Conservation (phyloP, 1,140 invertebrate species). For the Diachasmimorpha longicaudata region DNA sequence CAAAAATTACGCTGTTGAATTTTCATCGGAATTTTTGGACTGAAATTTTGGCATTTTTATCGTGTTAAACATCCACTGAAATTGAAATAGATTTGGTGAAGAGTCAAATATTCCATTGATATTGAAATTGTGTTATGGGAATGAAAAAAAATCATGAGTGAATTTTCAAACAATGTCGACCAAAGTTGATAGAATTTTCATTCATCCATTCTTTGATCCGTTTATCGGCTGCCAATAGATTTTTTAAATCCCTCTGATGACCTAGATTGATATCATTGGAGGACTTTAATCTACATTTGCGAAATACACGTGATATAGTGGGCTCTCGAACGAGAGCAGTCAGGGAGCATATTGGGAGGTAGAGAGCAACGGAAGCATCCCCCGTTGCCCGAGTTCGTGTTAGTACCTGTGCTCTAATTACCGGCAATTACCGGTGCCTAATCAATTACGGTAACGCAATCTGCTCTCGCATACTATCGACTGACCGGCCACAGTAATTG, state of each 20-base stretch:
- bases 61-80: no score
- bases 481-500: conserved; percentile 44
- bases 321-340: neutral
- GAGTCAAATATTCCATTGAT: no score
- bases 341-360: neutral
- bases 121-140: no score
- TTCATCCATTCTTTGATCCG: no score
- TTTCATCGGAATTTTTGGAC: no score
- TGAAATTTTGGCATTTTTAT: no score
- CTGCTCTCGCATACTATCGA: conserved; percentile 43
- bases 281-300: conserved; percentile 2
- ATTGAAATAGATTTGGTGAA: no score
- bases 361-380: conserved; percentile 9
- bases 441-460: conserved; percentile 54
- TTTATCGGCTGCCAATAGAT: no score
- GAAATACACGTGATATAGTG: neutral
- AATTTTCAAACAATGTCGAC: no score
- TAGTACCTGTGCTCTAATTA: conserved; percentile 48
- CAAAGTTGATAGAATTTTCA: no score
- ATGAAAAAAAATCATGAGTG: no score
- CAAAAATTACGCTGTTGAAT: no score
- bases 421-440: conserved; percentile 51
- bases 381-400: neutral
- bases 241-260: neutral
- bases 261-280: neutral